A percentile compares a stretch with the other conserved stretches of the same genome.
phyloP scores from a whole-genome alignment of 2,113 vertebrate genomes.

The Dinomys branickii region DNA sequence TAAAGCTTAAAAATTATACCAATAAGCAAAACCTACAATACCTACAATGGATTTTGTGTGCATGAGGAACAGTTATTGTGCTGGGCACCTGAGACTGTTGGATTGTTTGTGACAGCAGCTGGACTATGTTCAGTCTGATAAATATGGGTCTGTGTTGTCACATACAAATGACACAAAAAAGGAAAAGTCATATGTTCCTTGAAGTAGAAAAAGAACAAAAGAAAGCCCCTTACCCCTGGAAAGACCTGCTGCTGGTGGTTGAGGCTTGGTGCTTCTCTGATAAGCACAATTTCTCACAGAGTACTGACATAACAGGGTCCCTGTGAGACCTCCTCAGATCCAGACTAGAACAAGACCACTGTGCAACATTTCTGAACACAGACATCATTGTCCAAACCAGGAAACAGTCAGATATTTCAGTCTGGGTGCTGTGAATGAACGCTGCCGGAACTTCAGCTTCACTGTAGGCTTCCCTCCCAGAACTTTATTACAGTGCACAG shows the following conservation, averaged over 20 bases:
- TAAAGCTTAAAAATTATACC: not conserved
- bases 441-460: not conserved
- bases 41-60: not conserved
- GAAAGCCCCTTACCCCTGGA: not conserved
- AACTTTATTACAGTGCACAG: slow-evolving; percentile 6
- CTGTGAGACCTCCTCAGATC: not conserved
- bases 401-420: not conserved
- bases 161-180: not conserved
- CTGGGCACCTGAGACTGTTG: not conserved
- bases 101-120: not conserved
- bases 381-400: not conserved
- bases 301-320: not conserved
- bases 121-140: slow-evolving; percentile 1
- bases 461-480: not conserved
- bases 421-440: not conserved
- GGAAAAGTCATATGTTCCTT: not conserved
- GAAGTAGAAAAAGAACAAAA: not conserved
- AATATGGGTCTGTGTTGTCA: not conserved
- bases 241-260: not conserved
- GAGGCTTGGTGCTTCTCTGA: not conserved
- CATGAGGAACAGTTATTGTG: not conserved
- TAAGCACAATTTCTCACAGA: not conserved
- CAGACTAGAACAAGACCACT: not conserved
- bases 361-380: not conserved
- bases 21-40: not conserved